Evolutionary conservation across 2,888 invertebrate species (phyloP), one percentile per base, ranked within the genome.

Genomic region (Parthenolecanium corni): DNA sequence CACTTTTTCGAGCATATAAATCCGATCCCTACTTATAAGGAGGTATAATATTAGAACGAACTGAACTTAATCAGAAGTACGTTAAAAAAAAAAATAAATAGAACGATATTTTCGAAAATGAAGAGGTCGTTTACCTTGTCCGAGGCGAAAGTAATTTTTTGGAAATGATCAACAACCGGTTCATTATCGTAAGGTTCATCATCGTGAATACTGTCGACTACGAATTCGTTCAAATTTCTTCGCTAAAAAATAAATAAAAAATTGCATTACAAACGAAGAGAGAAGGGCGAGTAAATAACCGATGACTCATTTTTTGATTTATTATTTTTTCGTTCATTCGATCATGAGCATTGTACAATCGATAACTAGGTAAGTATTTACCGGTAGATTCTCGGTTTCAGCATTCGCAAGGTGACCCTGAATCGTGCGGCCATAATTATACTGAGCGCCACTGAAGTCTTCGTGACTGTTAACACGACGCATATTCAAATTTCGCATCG

Each of bases 401-500:
- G 20, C 12, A 23, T 49, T 21, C 21, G 3, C 3, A 49, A 31
- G 40, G 36, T 51, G 16, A 38, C 18, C 46, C 21, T 61, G 61
- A n/a, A 61, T 21, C 14, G 61, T 31, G 31, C 49, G 47, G 23
- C 61, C 49, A 25, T 38, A 51, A 21, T 46, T 23, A 40, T 62
- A 44, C 5, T 62, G 25, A 4, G 31, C 25, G 9, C 53, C 47
- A 44, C 63, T 53, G 21, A 63, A 63, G 47, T 63, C 63, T 44
- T 63, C 53, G 47, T 62, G 62, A 25, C 62, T 62, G 21, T 52
- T 62, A n/a, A 62, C 62, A 12, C 53, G 40, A 6, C 53, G 40
- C 62, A 62, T 52, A 24, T 62, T 62, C n/a, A 52, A 47, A 54
- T 63, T 63, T 16, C 46, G 42, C 31, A 31, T 47, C 14, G 36